Evolutionary conservation across 2,888 invertebrate species (phyloP).

Genomic region (Tetheella fluctuosa): DNA sequence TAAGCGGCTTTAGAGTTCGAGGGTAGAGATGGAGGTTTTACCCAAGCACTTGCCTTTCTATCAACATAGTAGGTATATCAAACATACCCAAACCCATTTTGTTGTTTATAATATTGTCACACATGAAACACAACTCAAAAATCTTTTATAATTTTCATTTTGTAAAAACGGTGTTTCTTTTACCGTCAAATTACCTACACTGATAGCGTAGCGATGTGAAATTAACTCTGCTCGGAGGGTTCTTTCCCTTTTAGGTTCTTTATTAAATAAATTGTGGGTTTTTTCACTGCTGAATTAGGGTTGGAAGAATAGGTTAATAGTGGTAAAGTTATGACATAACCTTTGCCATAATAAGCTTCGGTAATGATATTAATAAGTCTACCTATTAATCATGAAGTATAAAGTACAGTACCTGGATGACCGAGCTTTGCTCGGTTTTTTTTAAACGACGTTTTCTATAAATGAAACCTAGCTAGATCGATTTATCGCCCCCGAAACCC

Average conservation of each 20-base stretch:
- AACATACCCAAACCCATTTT: neutral
- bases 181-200: neutral
- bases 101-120: neutral
- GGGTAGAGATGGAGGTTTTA: neutral
- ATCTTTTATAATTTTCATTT: neutral
- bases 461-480: too few relatives aligned
- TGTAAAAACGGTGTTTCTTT: neutral
- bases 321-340: too few relatives aligned
- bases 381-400: too few relatives aligned
- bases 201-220: neutral
- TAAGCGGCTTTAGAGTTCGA: conserved; percentile 22
- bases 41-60: neutral
- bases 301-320: too few relatives aligned
- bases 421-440: too few relatives aligned
- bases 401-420: too few relatives aligned
- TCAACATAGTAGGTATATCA: neutral
- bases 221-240: neutral
- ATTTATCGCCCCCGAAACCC: too few relatives aligned
- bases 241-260: neutral
- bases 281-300: too few relatives aligned
- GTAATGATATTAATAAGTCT: too few relatives aligned
- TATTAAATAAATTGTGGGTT: neutral
- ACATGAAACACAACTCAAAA: neutral
- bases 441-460: too few relatives aligned
- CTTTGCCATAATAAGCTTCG: too few relatives aligned